phyloP scores from a whole-genome alignment of 2,888 invertebrate species.

The Syrphus vitripennis region DNA sequence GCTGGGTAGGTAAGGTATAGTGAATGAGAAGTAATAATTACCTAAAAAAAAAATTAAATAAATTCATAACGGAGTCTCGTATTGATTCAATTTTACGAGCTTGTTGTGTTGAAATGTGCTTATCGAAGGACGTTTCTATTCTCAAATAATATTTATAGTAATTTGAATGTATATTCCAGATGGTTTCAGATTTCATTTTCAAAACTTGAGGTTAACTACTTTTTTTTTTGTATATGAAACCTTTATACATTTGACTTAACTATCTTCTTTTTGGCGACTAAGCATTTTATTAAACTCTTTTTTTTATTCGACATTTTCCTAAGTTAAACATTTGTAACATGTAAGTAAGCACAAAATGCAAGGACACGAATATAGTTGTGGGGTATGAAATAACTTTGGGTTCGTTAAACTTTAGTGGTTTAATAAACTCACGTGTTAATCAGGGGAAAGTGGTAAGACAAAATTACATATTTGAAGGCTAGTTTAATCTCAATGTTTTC shows the following conservation, averaged over 20 bases:
- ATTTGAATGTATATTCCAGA: neutral
- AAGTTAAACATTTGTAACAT: too few relatives aligned
- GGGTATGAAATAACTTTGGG: too few relatives aligned
- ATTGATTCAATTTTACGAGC: conserved; percentile 17
- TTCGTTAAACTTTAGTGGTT: too few relatives aligned
- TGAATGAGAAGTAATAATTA: conserved; percentile 24
- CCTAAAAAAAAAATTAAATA: neutral
- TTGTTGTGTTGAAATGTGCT: conserved; percentile 3
- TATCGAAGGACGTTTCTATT: conserved; percentile 14
- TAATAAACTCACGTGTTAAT: too few relatives aligned
- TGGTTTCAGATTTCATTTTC: neutral
- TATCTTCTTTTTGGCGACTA: neutral
- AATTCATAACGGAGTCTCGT: conserved; percentile 13
- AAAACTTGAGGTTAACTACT: neutral
- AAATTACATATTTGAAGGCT: too few relatives aligned
- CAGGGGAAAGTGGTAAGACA: too few relatives aligned
- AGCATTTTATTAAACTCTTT: too few relatives aligned
- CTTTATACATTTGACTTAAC: neutral
- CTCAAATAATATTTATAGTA: neutral
- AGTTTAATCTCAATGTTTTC: too few relatives aligned
- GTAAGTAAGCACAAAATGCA: too few relatives aligned
- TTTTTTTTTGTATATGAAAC: neutral
- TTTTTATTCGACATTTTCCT: too few relatives aligned
- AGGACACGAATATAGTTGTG: too few relatives aligned
- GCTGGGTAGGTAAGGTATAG: neutral